Conservation (phyloP, 2,888 invertebrate species). For the Cephus pygmeus region DNA sequence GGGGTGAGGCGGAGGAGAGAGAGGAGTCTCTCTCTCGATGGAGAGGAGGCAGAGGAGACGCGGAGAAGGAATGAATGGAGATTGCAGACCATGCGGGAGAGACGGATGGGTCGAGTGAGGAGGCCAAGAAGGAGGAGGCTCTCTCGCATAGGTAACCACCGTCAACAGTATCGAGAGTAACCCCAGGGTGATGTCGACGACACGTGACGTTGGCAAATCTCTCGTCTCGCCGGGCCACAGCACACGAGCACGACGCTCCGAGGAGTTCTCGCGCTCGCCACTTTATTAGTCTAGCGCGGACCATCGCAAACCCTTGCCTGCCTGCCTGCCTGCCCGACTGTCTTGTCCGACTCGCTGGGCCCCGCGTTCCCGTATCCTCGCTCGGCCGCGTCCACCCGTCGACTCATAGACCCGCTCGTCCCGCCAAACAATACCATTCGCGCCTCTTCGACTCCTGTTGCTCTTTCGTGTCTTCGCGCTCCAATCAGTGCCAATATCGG, state of each 20-base stretch:
- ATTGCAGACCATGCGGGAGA: constrained; percentile 52
- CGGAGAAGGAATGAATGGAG: constrained; percentile 59
- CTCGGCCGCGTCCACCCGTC: constrained; percentile 8
- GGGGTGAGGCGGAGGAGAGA: constrained; percentile 6
- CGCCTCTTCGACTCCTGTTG: constrained; percentile 13
- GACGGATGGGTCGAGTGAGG: constrained; percentile 40
- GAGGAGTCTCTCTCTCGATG: neutral
- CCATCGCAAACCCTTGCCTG: constrained; percentile 61
- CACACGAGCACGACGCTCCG: constrained; percentile 33
- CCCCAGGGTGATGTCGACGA: constrained; percentile 57
- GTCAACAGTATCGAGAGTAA: constrained; percentile 50
- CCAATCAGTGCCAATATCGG: neutral
- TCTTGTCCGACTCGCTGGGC: constrained; percentile 21
- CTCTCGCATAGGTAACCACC: constrained; percentile 35
- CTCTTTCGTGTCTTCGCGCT: constrained; percentile 11
- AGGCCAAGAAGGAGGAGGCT: constrained; percentile 25
- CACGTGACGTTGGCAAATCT: constrained; percentile 60
- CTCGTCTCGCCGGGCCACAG: constrained; percentile 41
- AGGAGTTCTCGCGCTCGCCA: constrained; percentile 60
- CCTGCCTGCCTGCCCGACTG: constrained; percentile 35
- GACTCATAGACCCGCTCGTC: neutral
- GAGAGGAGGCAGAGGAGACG: constrained; percentile 5
- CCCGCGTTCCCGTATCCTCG: constrained; percentile 5
- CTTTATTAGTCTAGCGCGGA: constrained; percentile 64
- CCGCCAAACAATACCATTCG: constrained; percentile 13